phyloP scores from a whole-genome alignment of 2,797 vertebrate genomes.

The Neoniphon sammara region DNA sequence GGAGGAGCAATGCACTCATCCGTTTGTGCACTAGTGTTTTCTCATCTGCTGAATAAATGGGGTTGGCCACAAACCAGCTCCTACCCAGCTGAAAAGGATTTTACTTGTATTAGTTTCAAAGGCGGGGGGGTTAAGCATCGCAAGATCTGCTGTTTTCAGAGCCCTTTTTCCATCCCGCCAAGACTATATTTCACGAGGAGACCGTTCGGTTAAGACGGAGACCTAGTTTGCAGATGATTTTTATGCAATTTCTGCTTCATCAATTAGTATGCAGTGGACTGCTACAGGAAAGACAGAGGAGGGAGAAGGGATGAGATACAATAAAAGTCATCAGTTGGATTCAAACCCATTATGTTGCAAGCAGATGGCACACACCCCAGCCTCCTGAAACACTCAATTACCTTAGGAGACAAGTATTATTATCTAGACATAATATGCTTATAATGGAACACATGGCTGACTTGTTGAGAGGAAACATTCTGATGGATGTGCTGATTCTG shows the following conservation, averaged over 20 bases:
- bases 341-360: slow-evolving; percentile 52
- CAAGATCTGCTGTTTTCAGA: neutral
- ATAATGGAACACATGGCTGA: slow-evolving; percentile 72
- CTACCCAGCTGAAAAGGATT: slow-evolving; percentile 13
- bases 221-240: no score
- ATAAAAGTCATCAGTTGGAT: slow-evolving; percentile 56
- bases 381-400: slow-evolving; percentile 69
- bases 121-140: no score
- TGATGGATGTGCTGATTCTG: slow-evolving; percentile 49
- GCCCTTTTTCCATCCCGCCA: neutral
- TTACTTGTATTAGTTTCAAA: neutral
- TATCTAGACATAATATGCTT: slow-evolving; percentile 65
- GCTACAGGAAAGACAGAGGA: slow-evolving; percentile 2
- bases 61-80: slow-evolving; percentile 16
- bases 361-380: slow-evolving; percentile 69
- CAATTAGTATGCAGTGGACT: neutral
- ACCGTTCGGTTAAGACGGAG: neutral
- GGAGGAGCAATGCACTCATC: slow-evolving; percentile 15
- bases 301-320: slow-evolving; percentile 22
- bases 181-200: slow-evolving; percentile 17
- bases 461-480: slow-evolving; percentile 48
- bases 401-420: slow-evolving; percentile 73
- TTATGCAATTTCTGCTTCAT: neutral
- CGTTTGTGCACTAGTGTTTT: neutral
- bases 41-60: neutral